Conservation (phyloP, 2,888 invertebrate genomes). For the Desoria tigrina region DNA sequence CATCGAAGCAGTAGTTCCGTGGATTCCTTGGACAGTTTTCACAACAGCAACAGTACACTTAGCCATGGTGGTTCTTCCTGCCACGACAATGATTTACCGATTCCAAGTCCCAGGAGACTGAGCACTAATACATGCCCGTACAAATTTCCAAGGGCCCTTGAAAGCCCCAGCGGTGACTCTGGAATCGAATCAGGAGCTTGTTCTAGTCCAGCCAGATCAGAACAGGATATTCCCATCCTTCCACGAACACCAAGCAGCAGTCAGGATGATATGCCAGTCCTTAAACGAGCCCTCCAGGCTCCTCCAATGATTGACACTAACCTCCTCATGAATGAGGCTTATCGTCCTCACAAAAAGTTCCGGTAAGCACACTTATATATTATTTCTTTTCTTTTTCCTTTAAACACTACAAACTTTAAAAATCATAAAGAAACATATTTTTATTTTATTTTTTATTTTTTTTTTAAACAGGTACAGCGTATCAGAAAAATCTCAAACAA, state of each 20-base stretch:
- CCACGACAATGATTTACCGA: constrained; percentile 17
- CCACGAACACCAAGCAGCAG: constrained; percentile 57
- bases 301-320: constrained; percentile 88
- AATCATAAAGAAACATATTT: too few relatives aligned
- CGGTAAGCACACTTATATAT: constrained; percentile 57
- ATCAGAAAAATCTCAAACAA: constrained; percentile 55
- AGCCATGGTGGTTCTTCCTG: neutral
- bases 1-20: constrained; percentile 75
- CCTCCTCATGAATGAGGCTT: constrained; percentile 89
- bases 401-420: neutral
- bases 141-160: constrained; percentile 64
- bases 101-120: constrained; percentile 59
- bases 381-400: neutral
- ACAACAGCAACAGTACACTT: neutral
- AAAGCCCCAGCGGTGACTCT: constrained; percentile 67
- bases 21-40: constrained; percentile 60
- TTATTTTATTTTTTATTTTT: too few relatives aligned
- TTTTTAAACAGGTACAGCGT: constrained; percentile 35
- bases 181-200: constrained; percentile 92
- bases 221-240: constrained; percentile 38
- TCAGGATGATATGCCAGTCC: constrained; percentile 85
- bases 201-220: constrained; percentile 67
- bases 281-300: constrained; percentile 87
- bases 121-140: constrained; percentile 43
- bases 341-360: constrained; percentile 94